Evolutionary conservation across 2,888 invertebrate genomes (phyloP).

Genomic region (Lucinisca nassula): DNA sequence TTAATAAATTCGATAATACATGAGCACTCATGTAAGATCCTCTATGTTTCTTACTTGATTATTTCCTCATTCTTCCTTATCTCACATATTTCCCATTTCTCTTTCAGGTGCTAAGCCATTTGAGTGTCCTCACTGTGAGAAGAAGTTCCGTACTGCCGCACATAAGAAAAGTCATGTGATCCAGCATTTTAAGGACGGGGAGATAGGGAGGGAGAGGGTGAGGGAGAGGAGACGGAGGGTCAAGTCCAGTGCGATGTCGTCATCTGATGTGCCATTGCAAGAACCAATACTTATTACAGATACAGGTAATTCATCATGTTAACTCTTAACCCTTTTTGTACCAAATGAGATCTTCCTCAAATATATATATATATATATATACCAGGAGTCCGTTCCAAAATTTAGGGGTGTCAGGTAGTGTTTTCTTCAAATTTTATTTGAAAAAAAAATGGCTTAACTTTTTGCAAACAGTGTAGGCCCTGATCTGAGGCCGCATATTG

Average conservation of each 20-base stretch:
- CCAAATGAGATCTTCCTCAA: too few relatives aligned
- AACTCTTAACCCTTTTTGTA: too few relatives aligned
- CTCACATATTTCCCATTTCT: neutral
- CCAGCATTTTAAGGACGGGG: slow-evolving; percentile 82
- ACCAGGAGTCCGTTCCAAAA: too few relatives aligned
- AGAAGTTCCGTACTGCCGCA: slow-evolving; percentile 87
- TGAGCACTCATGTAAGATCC: too few relatives aligned
- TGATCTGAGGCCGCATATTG: too few relatives aligned
- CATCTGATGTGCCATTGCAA: slow-evolving; percentile 89
- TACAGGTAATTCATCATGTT: too few relatives aligned
- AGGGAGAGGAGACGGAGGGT: slow-evolving; percentile 1
- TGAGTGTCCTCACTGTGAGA: slow-evolving; percentile 86
- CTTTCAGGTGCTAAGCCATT: slow-evolving; percentile 88
- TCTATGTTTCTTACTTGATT: neutral
- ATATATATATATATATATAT: too few relatives aligned
- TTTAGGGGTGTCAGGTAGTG: too few relatives aligned
- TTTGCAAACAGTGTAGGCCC: too few relatives aligned
- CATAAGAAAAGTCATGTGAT: slow-evolving; percentile 85
- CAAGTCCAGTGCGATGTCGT: slow-evolving; percentile 71
- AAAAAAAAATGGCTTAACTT: too few relatives aligned
- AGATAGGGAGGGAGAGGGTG: neutral
- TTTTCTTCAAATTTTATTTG: too few relatives aligned
- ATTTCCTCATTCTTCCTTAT: neutral
- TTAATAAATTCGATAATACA: too few relatives aligned
- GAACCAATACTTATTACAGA: slow-evolving; percentile 90